Evolutionary conservation across 2,797 vertebrate species (phyloP).

Genomic region (Coreius guichenoti): DNA sequence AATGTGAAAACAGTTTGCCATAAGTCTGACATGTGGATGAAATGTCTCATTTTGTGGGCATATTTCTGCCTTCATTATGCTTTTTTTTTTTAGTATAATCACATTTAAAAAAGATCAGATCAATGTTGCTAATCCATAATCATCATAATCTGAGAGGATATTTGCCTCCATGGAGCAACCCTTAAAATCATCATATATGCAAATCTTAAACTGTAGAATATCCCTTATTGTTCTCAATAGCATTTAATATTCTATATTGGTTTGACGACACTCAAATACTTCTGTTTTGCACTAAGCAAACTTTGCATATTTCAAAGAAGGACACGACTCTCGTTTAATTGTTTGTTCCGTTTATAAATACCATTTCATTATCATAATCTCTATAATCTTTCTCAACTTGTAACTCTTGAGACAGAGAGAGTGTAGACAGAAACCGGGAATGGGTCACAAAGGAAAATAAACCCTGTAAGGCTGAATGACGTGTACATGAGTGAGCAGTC

Average conservation of each 20-base stretch:
- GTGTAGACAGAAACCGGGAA: constrained; percentile 30
- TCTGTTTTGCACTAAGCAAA: background rate
- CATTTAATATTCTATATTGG: background rate
- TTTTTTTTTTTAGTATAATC: background rate
- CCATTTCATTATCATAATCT: constrained; percentile 73
- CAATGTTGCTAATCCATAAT: background rate
- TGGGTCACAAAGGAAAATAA: constrained; percentile 31
- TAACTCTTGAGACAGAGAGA: constrained; percentile 63
- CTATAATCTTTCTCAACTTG: constrained; percentile 72
- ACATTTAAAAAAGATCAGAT: background rate
- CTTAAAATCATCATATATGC: background rate
- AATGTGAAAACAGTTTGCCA: background rate
- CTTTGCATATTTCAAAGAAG: constrained; percentile 58
- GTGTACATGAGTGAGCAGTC: constrained; percentile 27
- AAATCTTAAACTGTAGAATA: background rate
- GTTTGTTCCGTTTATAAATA: constrained; percentile 78
- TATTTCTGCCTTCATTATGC: background rate
- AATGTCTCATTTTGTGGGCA: background rate
- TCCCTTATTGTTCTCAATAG: background rate
- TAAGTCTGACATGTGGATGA: background rate
- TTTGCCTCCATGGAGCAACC: background rate
- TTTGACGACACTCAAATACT: background rate
- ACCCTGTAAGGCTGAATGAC: constrained; percentile 12
- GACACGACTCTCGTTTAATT: constrained; percentile 65
- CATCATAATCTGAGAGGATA: background rate